Conservation (phyloP, 2,888 invertebrate species). For the Pollenia griseotomentosa region DNA sequence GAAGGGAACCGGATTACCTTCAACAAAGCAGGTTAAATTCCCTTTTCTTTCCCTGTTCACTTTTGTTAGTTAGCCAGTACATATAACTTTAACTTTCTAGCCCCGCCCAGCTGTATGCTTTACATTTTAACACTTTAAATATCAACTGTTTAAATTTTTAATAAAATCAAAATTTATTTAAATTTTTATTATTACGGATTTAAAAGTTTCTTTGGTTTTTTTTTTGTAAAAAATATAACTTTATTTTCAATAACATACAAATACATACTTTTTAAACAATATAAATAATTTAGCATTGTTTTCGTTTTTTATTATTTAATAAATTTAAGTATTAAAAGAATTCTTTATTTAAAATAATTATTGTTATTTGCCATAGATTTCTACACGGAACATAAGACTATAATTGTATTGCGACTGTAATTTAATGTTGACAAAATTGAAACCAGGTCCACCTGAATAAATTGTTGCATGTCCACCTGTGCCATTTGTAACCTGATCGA, state of each 20-base stretch:
- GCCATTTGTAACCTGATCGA: conserved; percentile 82
- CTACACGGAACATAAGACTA: conserved; percentile 81
- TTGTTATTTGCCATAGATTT: conserved; percentile 81
- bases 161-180: not conserved
- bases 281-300: conserved; percentile 41
- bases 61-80: too few relatives aligned
- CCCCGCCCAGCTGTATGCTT: too few relatives aligned
- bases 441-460: conserved; percentile 82
- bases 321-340: conserved; percentile 23
- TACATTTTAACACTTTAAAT: too few relatives aligned
- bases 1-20: too few relatives aligned
- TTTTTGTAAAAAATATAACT: conserved; percentile 43
- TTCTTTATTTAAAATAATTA: conserved; percentile 12
- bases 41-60: too few relatives aligned
- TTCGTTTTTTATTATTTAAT: conserved; percentile 9
- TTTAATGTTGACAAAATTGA: conserved; percentile 82
- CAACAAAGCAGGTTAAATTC: too few relatives aligned
- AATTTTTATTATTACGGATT: not conserved
- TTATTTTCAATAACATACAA: conserved; percentile 36
- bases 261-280: conserved; percentile 42
- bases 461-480: conserved; percentile 82
- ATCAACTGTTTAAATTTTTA: too few relatives aligned
- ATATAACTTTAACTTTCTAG: too few relatives aligned
- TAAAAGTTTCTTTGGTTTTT: conserved; percentile 1
- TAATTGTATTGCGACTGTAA: conserved; percentile 82